Conservation (phyloP, 2,113 vertebrate genomes). For the Entomyzon cyanotis region DNA sequence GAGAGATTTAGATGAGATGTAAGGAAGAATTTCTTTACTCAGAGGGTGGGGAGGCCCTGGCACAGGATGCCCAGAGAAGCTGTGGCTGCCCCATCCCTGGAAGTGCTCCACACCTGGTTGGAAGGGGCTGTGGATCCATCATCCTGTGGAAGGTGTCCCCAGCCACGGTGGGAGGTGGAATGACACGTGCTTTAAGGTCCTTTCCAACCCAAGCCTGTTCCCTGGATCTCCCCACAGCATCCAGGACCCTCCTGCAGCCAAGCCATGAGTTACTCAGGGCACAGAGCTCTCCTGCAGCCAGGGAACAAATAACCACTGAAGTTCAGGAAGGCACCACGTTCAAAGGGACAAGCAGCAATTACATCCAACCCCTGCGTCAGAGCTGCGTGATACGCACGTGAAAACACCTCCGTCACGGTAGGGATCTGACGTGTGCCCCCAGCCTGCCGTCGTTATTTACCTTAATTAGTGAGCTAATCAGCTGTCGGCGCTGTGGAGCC, state of each 20-base stretch:
- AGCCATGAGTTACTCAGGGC: not conserved
- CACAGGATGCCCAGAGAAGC: not conserved
- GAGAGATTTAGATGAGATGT: not conserved
- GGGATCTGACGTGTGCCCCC: not conserved
- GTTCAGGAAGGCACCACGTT: not conserved
- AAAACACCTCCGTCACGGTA: not conserved
- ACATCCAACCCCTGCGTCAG: not conserved
- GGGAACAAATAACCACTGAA: not conserved
- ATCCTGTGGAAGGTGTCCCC: not conserved
- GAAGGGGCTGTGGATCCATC: not conserved
- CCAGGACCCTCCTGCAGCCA: rapidly evolving
- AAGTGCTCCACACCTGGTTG: not conserved
- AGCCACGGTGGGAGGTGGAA: not conserved
- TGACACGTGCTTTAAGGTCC: not conserved
- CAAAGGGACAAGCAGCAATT: not conserved
- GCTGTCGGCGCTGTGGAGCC: not conserved
- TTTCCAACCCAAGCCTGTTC: not conserved
- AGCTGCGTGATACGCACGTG: rapidly evolving
- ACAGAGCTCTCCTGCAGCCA: not conserved
- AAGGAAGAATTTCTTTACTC: not conserved
- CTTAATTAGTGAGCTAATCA: not conserved
- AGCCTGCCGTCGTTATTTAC: rapidly evolving
- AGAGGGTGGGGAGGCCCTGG: not conserved
- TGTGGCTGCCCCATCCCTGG: not conserved
- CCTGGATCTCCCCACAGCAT: not conserved